Percentiles rank a stretch among this genome's conserved stretches.
Conservation (phyloP, 2,888 invertebrate genomes). For the Yponomeuta sedellus region DNA sequence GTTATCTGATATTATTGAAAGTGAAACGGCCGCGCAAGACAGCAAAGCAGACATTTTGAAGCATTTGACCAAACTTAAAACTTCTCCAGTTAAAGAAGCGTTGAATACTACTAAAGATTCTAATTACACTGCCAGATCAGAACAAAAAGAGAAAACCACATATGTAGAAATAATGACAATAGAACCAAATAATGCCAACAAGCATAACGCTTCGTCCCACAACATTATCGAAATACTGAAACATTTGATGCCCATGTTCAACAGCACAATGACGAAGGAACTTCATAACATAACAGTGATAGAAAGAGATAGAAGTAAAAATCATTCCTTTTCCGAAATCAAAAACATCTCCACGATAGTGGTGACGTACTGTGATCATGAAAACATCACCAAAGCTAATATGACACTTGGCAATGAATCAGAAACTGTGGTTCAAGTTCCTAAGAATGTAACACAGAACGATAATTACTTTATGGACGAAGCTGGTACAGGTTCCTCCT, state of each 20-base stretch:
- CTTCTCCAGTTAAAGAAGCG: neutral
- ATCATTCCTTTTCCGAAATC: slow-evolving; percentile 51
- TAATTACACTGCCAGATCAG: neutral
- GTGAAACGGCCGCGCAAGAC: slow-evolving; percentile 10
- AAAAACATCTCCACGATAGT: slow-evolving; percentile 65
- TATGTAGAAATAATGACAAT: slow-evolving; percentile 62
- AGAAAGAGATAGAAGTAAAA: slow-evolving; percentile 56
- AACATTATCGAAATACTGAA: slow-evolving; percentile 64
- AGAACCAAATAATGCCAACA: slow-evolving; percentile 54
- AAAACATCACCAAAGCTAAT: slow-evolving; percentile 42
- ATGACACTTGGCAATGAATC: slow-evolving; percentile 27
- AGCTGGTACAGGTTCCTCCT: slow-evolving; percentile 16
- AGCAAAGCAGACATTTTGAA: slow-evolving; percentile 21
- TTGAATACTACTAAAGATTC: neutral
- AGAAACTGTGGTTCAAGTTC: slow-evolving; percentile 29
- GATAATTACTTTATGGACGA: slow-evolving; percentile 3
- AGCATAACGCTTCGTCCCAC: slow-evolving; percentile 43
- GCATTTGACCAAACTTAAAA: slow-evolving; percentile 14
- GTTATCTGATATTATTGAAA: neutral
- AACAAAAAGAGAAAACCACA: slow-evolving; percentile 38
- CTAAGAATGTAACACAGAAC: slow-evolving; percentile 18
- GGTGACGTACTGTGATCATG: slow-evolving; percentile 63
- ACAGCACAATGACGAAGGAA: slow-evolving; percentile 55
- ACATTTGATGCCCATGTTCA: slow-evolving; percentile 65
- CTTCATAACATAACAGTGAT: slow-evolving; percentile 65